Evolutionary conservation across 2,888 invertebrate genomes (phyloP), one percentile per base, ranked within the genome.

Genomic region (Cephonodes hylas): DNA sequence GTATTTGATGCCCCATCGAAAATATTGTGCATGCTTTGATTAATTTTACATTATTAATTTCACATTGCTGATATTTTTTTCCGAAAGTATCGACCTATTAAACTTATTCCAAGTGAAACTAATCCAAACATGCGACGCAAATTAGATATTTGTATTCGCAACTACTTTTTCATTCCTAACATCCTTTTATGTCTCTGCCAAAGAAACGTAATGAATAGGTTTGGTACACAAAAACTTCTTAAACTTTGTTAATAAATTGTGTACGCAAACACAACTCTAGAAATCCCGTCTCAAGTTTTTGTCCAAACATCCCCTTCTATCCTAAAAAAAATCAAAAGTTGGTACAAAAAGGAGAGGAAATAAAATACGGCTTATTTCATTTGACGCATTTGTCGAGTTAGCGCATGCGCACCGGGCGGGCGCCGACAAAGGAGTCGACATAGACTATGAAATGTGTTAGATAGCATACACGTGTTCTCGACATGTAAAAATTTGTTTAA

Each of bases 341-440:
- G 72, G 83, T 84, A 82, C 81, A 84, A 84, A 86, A 84, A 82
- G 75, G 80, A 81, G 86, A 81, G 77, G 90, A 84, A 90, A 89
- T 84, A 86, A 87, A 88, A 91, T 88, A 89, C 86, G 84, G 88
- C 88, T 89, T 89, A 91, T 92, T 91, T 87, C 87, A 85, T 91
- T 88, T 81, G 85, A 88, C 84, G 89, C 89, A 88, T 91, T 91
- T 90, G 91, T 90, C 91, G 91, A 91, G 91, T 91, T 91, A 91
- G 90, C 91, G 89, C 89, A 84, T 76, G 84, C 89, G 83, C 89
- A 86, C 88, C 88, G 84, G 91, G 90, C 88, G 88, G 88, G 81
- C 85, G 83, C 90, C 91, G 91, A 91, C 91, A 92, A 92, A 91
- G 87, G 76, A 74, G 76, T 71, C 45, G 58, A 10, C 45, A 61